These are phyloP conservation scores for Parnassius glacialis DNA, from an alignment of 2,888 invertebrate genomes.

Conservation along the genomic window DNA sequence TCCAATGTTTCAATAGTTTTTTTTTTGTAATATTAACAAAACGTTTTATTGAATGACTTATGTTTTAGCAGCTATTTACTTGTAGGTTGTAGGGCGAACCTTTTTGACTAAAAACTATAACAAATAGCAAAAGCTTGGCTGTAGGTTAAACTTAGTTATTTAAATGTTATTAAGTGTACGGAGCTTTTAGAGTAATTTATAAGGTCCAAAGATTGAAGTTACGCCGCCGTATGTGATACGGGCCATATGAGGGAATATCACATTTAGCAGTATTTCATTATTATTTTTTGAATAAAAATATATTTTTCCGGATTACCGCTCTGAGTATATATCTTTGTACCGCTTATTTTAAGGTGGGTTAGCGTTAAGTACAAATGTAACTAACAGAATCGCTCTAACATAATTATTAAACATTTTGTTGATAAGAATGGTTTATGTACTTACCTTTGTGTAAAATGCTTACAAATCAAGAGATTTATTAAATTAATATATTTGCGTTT, in stretches of 20 bases:
- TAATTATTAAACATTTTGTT: conserved; percentile 53
- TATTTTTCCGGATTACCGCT: conserved; percentile 40
- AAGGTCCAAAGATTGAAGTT: conserved; percentile 72
- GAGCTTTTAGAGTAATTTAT: conserved; percentile 66
- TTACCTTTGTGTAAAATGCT: conserved; percentile 49
- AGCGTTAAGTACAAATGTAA: conserved; percentile 72
- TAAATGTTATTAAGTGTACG: conserved; percentile 43
- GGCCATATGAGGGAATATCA: conserved; percentile 43
- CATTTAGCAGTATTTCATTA: conserved; percentile 66
- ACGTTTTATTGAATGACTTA: conserved; percentile 46
- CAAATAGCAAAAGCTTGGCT: conserved; percentile 57
- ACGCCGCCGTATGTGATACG: conserved; percentile 59
- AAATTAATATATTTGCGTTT: conserved; percentile 30
- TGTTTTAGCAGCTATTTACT: conserved; percentile 42
- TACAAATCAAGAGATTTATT: conserved; percentile 33
- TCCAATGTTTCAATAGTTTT: conserved; percentile 44
- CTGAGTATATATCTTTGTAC: conserved; percentile 32
- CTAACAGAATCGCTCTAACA: conserved; percentile 63
- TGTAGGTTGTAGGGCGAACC: conserved; percentile 64
- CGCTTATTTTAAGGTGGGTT: conserved; percentile 47
- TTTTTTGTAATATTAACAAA: conserved; percentile 46
- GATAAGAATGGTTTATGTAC: conserved; percentile 73
- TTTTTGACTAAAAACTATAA: conserved; percentile 52
- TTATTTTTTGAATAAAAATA: conserved; percentile 36
- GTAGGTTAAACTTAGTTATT: conserved; percentile 58